Base-by-base conservation (phyloP, 37 sponge, comb jelly and placozoan species). In the Geodia barretti region DNA sequence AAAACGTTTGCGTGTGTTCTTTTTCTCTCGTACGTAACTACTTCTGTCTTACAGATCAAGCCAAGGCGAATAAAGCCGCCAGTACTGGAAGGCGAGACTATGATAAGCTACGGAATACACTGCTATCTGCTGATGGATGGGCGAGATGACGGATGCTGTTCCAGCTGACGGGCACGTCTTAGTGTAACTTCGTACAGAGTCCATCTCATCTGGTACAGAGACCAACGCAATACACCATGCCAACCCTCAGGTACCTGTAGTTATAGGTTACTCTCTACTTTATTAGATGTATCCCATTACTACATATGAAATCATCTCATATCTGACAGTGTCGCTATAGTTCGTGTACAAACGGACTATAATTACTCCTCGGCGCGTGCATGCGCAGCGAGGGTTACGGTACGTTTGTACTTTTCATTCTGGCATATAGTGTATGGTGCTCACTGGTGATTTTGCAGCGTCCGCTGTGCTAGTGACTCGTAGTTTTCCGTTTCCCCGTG, bases 81-180 rank as follows among this genome's bases (percentile, higher is more conserved):
- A 0, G 38, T 78, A 23, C 39, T 95, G 4, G 47, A 67, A 34
- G 89, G 95, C 19, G 95, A 95, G 83, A 75, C 79, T 54, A 25
- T 88, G 33, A 29, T 81, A 0, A 24, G 64, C 0, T 86, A 88
- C 20, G 83, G 80, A 30, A 60, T 95, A 17, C 85, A 72, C 40
- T 63, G 76, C 73, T 95, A 83, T 68, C 85, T 95, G n/a, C 47
- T 95, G 28, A 87, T 79, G 5, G 96, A 95, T 64, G 96, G 96
- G 1, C 59, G 91, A 21, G 94, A 89, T 20, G 76, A 64, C 47
- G 80, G 81, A 19, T 34, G 72, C 92, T 17, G 67, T 90, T 11
- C 98, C 98, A 2, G 95, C 98, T 33, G 91, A 95, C 26, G 98
- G 98, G 24, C 85, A 89, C 28, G 33, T 97, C 42, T 97, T 89